Conservation (phyloP, 2,888 invertebrate species). For the Pseudococcus longispinus region DNA sequence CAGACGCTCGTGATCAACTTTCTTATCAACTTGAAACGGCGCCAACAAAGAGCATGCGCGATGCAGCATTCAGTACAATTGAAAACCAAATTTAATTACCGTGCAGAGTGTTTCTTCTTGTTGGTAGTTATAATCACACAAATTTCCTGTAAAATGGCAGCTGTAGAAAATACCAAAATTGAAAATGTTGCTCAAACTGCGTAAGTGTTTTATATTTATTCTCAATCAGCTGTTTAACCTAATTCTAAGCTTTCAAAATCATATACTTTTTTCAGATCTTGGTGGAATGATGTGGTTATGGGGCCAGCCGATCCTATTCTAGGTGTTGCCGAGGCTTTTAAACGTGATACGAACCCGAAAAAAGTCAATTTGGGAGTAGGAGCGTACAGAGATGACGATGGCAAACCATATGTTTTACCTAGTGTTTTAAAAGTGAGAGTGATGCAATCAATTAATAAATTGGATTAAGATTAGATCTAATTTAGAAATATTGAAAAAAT, state of each 20-base stretch:
- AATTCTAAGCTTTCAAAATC: neutral
- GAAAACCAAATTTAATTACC: neutral
- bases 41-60: neutral
- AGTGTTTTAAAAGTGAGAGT: constrained; percentile 75
- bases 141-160: neutral
- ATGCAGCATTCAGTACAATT: neutral
- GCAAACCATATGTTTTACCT: constrained; percentile 93
- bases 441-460: neutral
- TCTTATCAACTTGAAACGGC: neutral
- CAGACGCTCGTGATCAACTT: neutral
- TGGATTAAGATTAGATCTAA: neutral
- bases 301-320: constrained; percentile 98
- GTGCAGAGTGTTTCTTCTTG: neutral
- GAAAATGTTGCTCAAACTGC: neutral
- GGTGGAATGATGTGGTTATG: constrained; percentile 90
- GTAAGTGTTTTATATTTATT: neutral
- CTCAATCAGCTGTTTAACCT: neutral
- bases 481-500: neutral
- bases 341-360: constrained; percentile 84
- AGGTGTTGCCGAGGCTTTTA: constrained; percentile 96
- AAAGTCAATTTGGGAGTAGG: constrained; percentile 97
- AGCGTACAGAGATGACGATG: constrained; percentile 96
- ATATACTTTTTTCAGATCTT: constrained; percentile 64
- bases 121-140: neutral
- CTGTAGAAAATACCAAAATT: neutral